These are phyloP conservation scores for Xestia rhomboidea DNA, from an alignment of 2,888 invertebrate genomes.

Conservation along the genomic window DNA sequence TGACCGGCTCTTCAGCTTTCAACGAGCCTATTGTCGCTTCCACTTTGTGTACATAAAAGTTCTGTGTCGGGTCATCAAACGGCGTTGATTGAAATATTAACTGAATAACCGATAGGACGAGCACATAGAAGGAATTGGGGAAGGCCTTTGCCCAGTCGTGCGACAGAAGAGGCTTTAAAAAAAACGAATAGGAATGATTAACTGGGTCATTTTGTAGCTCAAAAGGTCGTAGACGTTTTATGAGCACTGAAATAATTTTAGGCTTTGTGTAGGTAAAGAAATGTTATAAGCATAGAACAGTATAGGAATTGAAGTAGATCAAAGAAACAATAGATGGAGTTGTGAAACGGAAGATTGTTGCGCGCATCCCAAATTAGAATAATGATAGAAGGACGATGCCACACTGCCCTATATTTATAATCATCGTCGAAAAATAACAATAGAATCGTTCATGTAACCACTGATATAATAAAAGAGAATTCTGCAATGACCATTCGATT, in stretches of 20 bases:
- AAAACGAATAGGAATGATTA: constrained; percentile 13
- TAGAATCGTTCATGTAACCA: neutral
- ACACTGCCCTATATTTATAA: neutral
- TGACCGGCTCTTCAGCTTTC: constrained; percentile 59
- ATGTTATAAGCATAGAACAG: neutral
- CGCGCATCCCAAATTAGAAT: neutral
- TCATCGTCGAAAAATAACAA: neutral
- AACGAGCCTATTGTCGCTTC: constrained; percentile 51
- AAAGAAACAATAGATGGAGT: neutral
- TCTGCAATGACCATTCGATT: neutral
- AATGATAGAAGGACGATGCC: too few species aligned
- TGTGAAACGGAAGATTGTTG: neutral
- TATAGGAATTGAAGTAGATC: neutral
- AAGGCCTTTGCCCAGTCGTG: too few species aligned
- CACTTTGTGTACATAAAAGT: constrained; percentile 40
- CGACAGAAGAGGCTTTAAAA: too few species aligned
- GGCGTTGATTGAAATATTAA: constrained; percentile 53
- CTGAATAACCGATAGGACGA: constrained; percentile 2
- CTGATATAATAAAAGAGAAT: neutral
- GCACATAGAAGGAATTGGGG: too few species aligned
- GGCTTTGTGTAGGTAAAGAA: too few species aligned
- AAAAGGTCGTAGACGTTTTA: neutral
- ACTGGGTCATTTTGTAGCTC: neutral
- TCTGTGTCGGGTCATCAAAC: constrained; percentile 31
- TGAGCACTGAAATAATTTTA: neutral